Conservation (phyloP, 2,888 invertebrate genomes). For the Neoitamus cyanurus region DNA sequence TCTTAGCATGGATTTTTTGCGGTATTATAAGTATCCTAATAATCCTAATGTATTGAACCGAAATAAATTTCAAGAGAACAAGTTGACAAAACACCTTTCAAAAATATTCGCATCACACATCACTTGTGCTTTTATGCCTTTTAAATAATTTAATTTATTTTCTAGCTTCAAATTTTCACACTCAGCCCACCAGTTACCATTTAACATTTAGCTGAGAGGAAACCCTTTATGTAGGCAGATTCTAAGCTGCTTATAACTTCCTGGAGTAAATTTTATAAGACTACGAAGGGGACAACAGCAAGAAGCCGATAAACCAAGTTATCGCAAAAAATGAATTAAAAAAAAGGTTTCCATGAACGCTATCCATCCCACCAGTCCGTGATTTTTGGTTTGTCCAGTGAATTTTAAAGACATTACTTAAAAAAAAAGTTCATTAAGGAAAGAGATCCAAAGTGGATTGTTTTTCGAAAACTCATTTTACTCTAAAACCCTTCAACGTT, state of each 20-base stretch:
- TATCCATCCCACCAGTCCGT: not conserved
- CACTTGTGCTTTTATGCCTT: too few relatives aligned
- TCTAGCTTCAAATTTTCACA: too few relatives aligned
- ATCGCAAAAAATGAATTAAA: not conserved
- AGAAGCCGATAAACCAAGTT: not conserved
- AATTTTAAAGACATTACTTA: not conserved
- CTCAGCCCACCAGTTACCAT: too few relatives aligned
- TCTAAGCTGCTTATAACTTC: not conserved
- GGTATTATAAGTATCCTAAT: too few relatives aligned
- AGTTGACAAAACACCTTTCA: too few relatives aligned
- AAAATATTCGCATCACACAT: too few relatives aligned
- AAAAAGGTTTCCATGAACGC: not conserved
- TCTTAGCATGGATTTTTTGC: too few relatives aligned
- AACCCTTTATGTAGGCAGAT: not conserved
- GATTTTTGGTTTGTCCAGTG: not conserved
- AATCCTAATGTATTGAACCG: too few relatives aligned
- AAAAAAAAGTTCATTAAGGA: not conserved
- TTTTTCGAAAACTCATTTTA: not conserved
- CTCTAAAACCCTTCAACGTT: not conserved
- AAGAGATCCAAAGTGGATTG: too few relatives aligned
- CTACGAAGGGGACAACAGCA: not conserved
- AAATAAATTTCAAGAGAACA: too few relatives aligned
- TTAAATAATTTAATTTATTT: too few relatives aligned
- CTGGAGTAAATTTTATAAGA: not conserved
- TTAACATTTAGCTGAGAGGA: too few relatives aligned